Conservation (phyloP, 1,140 invertebrate species). For the Drosophila lacertosa region DNA sequence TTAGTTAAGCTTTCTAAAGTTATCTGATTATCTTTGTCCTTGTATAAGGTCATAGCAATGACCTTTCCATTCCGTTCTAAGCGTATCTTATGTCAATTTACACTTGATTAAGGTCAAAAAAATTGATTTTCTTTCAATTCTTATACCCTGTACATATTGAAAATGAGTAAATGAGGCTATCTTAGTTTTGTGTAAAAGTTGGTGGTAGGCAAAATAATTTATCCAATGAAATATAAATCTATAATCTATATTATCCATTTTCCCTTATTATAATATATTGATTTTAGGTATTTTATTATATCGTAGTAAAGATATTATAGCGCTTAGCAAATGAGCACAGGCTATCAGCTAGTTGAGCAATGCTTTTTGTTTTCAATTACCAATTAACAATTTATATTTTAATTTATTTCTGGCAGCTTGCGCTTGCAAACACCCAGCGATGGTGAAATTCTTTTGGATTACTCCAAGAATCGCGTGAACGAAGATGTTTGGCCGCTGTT, state of each 20-base stretch:
- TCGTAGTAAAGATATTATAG: no score
- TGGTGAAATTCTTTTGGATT: conserved; percentile 95
- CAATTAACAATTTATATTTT: conserved; percentile 41
- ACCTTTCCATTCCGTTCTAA: conserved; percentile 37
- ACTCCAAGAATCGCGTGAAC: conserved; percentile 97
- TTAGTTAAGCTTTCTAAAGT: background rate
- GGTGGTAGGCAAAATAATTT: no score
- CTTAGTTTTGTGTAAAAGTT: no score
- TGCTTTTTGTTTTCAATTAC: conserved; percentile 1
- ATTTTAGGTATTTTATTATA: no score
- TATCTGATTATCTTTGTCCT: conserved; percentile 61
- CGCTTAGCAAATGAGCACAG: no score
- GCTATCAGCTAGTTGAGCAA: no score
- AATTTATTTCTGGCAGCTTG: conserved; percentile 86
- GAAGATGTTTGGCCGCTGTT: conserved; percentile 90
- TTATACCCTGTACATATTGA: no score
- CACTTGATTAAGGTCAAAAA: conserved; percentile 59
- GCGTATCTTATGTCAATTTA: conserved; percentile 30
- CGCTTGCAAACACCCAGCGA: conserved; percentile 90
- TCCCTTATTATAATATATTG: no score
- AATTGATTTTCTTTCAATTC: conserved; percentile 32
- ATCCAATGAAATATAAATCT: no score
- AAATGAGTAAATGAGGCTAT: no score
- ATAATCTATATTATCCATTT: no score
- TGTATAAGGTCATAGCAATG: conserved; percentile 70